Evolutionary conservation across 2,797 vertebrate species (phyloP), one percentile per base, ranked within the genome.

Genomic region (Cyprinodon diabolis): DNA sequence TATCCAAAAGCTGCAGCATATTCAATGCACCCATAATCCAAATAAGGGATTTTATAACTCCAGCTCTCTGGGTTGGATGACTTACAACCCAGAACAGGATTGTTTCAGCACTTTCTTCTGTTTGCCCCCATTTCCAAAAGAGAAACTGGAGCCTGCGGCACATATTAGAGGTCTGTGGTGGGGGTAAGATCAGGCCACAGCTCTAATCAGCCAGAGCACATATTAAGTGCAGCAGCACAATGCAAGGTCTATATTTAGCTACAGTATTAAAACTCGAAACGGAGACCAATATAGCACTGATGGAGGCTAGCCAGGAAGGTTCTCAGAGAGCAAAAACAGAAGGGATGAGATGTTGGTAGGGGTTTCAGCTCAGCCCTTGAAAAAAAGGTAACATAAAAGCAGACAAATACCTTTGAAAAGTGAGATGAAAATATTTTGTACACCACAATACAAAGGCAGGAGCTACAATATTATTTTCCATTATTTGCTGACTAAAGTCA

Each of bases 191-290:
- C 91, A 92, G 84, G 75, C 80, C 81, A 79, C 78, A 71, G 56
- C 77, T 86, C 65, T 84, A 87, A 92, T 91, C 85, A 88, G 83
- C 85, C 88, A 81, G 83, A 88, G 86, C 84, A 89, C 87, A 84
- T 73, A 88, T 88, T 86, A 90, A 79, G 75, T 72, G 68, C 81
- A 82, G 84, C 87, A 45, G 91, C 88, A 88, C 87, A 92, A 90
- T 87, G 78, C 9, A 8, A 82, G 71, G 73, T 76, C 89, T 94
- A 93, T 93, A 93, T 93, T 94, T 93, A 94, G 92, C 89, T 74
- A 65, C 73, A 15, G 57, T 83, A 83, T 88, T 89, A 87, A 90
- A 91, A 89, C 79, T 75, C 72, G 74, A 88, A 85, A 66, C 72
- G 45, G 77, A 69, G 77, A 80, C 83, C 86, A 87, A 83, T 69